These are phyloP conservation scores for Temnothorax unifasciatus DNA, from an alignment of 2,888 invertebrate species.

Conservation along the genomic window DNA sequence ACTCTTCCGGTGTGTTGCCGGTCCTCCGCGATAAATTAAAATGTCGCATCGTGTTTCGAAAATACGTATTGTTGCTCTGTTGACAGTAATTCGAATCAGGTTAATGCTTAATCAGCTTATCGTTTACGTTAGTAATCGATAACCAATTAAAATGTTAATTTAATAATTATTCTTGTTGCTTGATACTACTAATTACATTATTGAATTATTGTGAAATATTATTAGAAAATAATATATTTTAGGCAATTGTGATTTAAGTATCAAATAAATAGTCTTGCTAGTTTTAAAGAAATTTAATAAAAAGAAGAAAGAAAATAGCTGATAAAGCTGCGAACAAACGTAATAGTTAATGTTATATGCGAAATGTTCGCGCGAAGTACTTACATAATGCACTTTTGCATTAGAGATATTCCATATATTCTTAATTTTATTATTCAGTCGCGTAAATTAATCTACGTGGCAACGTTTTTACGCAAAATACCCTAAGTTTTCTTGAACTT, in stretches of 20 bases:
- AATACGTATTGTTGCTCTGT: neutral
- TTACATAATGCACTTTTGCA: neutral
- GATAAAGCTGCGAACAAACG: neutral
- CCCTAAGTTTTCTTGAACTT: neutral
- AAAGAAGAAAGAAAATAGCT: neutral
- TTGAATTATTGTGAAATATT: neutral
- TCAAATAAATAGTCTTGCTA: neutral
- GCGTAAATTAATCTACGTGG: neutral
- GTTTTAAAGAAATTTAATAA: neutral
- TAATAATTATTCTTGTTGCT: slow-evolving; percentile 26
- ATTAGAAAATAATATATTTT: slow-evolving; percentile 11
- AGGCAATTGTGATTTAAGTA: neutral
- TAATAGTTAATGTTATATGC: neutral
- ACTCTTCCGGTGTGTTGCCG: neutral
- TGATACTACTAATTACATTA: slow-evolving; percentile 10
- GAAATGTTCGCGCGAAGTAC: neutral
- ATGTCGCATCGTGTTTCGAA: neutral
- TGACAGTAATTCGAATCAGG: slow-evolving; percentile 2
- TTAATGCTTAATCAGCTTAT: slow-evolving; percentile 12
- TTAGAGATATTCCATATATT: neutral
- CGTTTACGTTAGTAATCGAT: slow-evolving; percentile 21
- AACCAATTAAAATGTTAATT: slow-evolving; percentile 34
- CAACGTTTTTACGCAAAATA: neutral
- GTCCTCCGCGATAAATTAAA: neutral
- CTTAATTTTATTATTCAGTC: neutral